Base-by-base conservation (phyloP, 1,140 invertebrate species). In the Campoletis sonorensis region DNA sequence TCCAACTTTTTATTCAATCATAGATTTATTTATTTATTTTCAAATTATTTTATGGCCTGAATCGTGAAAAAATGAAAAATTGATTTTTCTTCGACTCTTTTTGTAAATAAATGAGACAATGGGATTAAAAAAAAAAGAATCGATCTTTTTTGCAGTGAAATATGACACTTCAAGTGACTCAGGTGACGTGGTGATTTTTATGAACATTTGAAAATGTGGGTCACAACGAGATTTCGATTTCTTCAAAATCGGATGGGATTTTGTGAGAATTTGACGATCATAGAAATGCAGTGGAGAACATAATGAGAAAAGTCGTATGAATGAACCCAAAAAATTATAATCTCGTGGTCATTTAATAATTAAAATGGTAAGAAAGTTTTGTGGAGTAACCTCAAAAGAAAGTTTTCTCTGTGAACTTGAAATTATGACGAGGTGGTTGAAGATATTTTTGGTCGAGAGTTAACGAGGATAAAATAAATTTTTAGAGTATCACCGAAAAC, bases 201-300 rank as follows among this genome's bases (percentile, higher is more conserved):
- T 58, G 67, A 61, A 81, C 49, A 58, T 67, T 45, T 49, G 27
- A 70, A 33, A 70, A 70, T 70, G 67, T 70, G 37, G 16, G 27
- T 33, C 3, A 33, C 67, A 33, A 15, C 16, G 30, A 70, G 26
- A 70, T 70, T 70, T 70, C 67, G 67, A n/a, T 16, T 71, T 30
- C 30, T 33, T 21, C 23, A 1, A 81, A 54, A 78, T 54, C 16
- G 67, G 23, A 71, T 33, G 23, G 68, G 49, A 54, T 76, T 33
- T 23, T 30, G 37, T 58, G 33, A 76, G 70, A 33, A 54, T 49
- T 15, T 27, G 27, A 40, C 11, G 54, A 76, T 51, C n/a, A 33
- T 73, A 11, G 45, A 68, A 68, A 51, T 30, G 4, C 30, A 10
- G 13, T 26, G 15, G 75, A 33, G 40, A 72, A 78, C 21, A 81